phyloP scores from a whole-genome alignment of 2,797 vertebrate species.

The Leontocebus nigricollis region DNA sequence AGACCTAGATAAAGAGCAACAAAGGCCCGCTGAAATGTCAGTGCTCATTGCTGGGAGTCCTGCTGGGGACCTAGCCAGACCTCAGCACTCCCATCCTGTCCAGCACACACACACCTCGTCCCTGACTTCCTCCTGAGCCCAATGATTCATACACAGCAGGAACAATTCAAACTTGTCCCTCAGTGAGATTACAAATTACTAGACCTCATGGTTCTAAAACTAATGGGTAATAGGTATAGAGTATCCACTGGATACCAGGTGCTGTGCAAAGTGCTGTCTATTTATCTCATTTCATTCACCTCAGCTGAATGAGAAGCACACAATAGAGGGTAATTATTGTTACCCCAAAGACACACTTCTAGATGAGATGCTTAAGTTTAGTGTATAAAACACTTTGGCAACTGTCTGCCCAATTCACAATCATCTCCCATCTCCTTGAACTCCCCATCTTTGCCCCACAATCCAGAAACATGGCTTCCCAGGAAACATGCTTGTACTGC shows the following conservation, averaged over 20 bases:
- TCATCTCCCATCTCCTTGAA: background rate
- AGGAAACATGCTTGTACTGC: background rate
- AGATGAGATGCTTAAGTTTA: background rate
- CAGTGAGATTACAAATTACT: background rate
- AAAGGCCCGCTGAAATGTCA: constrained; percentile 66
- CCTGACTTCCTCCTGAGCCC: background rate
- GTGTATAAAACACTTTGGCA: background rate
- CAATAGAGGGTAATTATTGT: background rate
- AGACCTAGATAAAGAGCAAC: background rate
- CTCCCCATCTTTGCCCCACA: background rate
- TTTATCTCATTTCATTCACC: background rate
- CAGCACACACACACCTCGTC: background rate
- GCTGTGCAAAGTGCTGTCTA: background rate
- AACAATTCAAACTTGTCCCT: background rate
- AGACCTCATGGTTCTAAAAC: background rate
- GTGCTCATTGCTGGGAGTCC: background rate
- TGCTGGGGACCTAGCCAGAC: background rate
- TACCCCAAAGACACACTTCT: background rate
- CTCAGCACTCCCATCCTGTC: background rate
- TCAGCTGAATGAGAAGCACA: background rate
- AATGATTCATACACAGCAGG: background rate
- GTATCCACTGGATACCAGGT: background rate
- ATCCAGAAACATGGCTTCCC: background rate
- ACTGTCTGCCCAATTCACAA: background rate
- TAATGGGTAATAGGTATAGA: background rate